These are phyloP conservation scores for Gulo gulo DNA, from an alignment of 2,113 vertebrate species.

Conservation along the genomic window DNA sequence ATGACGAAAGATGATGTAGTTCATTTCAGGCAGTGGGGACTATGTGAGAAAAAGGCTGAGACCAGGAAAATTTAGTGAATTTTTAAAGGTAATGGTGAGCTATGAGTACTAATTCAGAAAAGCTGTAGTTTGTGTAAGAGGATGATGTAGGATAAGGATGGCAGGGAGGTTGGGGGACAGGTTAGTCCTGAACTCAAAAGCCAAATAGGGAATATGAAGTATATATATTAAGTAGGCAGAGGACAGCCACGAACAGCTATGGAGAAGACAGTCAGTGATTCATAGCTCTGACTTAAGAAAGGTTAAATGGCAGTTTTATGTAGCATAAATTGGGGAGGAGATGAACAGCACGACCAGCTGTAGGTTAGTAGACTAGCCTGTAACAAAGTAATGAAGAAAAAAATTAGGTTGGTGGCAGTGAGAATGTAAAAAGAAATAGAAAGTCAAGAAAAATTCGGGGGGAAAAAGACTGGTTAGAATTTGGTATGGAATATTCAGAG, in stretches of 20 bases:
- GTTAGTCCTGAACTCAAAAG: background rate
- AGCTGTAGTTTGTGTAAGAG: background rate
- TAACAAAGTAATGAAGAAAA: background rate
- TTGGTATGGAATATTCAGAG: background rate
- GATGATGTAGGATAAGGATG: background rate
- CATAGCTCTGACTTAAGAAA: background rate
- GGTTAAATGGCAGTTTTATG: background rate
- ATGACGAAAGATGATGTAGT: background rate
- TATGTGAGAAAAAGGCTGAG: background rate
- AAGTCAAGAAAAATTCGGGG: background rate
- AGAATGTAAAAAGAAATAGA: background rate
- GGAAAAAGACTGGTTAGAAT: background rate
- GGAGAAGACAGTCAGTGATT: background rate
- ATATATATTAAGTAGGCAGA: background rate
- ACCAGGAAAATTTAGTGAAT: background rate
- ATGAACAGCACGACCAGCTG: background rate
- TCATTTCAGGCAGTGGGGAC: background rate
- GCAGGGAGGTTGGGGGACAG: background rate
- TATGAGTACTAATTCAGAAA: background rate
- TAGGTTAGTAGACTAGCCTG: background rate
- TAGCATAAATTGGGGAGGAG: background rate
- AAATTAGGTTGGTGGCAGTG: background rate
- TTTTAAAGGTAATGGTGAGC: slow-evolving; percentile 16
- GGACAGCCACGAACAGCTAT: background rate
- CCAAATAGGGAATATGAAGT: background rate